Percentiles rank a stretch among this genome's conserved stretches.
Conservation (phyloP, 2,113 vertebrate species). For the Gymnobelideus leadbeateri region DNA sequence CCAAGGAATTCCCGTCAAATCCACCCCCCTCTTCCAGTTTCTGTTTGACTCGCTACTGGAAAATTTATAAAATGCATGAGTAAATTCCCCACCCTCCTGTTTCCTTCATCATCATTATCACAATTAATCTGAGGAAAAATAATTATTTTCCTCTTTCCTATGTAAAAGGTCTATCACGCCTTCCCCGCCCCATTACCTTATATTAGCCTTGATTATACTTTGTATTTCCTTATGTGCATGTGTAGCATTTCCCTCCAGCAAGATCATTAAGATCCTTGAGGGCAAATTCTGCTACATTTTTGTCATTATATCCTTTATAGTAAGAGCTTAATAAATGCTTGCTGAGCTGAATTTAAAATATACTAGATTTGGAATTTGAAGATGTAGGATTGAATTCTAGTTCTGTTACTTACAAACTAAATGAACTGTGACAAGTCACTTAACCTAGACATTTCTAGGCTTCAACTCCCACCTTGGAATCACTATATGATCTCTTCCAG, state of each 20-base stretch:
- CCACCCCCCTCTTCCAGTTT: background rate
- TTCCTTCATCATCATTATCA: background rate
- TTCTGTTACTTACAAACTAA: background rate
- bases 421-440: background rate
- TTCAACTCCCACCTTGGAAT: background rate
- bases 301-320: background rate
- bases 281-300: background rate
- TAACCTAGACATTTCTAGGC: background rate
- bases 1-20: slow-evolving; percentile 31
- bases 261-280: background rate
- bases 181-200: background rate
- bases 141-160: background rate
- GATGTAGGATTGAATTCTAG: slow-evolving; percentile 38
- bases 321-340: background rate
- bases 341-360: background rate
- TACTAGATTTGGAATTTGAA: background rate
- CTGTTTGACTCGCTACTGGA: slow-evolving; percentile 32
- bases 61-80: slow-evolving; percentile 26
- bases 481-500: background rate
- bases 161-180: background rate
- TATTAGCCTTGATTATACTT: background rate
- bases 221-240: background rate
- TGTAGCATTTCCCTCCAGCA: background rate
- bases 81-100: background rate
- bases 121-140: background rate